Conservation (phyloP, 2,888 invertebrate genomes). For the Anorthoa munda region DNA sequence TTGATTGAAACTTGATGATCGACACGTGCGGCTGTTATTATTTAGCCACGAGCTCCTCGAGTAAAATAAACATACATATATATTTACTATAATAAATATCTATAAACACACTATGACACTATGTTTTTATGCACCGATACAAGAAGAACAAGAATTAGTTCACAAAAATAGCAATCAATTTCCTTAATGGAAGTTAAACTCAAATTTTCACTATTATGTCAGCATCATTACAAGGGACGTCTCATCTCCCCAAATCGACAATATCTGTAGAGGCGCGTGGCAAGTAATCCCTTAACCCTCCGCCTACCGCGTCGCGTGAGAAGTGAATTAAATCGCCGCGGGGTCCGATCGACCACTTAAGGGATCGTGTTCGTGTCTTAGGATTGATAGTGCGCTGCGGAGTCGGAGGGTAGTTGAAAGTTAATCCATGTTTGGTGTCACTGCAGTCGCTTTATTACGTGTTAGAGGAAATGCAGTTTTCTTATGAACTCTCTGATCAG, state of each 20-base stretch:
- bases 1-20: too few relatives aligned
- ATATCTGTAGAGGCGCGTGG: conserved; percentile 89
- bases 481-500: conserved; percentile 70
- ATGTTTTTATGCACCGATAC: too few relatives aligned
- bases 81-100: too few relatives aligned
- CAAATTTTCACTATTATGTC: conserved; percentile 75
- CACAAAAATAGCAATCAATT: conserved; percentile 25
- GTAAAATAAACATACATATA: too few relatives aligned
- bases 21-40: too few relatives aligned
- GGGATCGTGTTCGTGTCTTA: conserved; percentile 86
- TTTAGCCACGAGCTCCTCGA: too few relatives aligned
- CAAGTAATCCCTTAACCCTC: conserved; percentile 87
- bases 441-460: conserved; percentile 84
- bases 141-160: too few relatives aligned
- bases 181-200: conserved; percentile 48
- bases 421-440: conserved; percentile 90
- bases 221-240: conserved; percentile 85
- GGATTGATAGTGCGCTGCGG: conserved; percentile 84
- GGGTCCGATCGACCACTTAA: conserved; percentile 88
- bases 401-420: conserved; percentile 85
- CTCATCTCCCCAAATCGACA: conserved; percentile 85
- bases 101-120: too few relatives aligned
- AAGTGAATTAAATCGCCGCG: conserved; percentile 86
- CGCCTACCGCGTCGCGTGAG: conserved; percentile 85
- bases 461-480: conserved; percentile 85